Percentiles rank a stretch among this genome's conserved stretches.
Conservation (phyloP, 1,140 invertebrate genomes). For the Drosophila bipectinata region DNA sequence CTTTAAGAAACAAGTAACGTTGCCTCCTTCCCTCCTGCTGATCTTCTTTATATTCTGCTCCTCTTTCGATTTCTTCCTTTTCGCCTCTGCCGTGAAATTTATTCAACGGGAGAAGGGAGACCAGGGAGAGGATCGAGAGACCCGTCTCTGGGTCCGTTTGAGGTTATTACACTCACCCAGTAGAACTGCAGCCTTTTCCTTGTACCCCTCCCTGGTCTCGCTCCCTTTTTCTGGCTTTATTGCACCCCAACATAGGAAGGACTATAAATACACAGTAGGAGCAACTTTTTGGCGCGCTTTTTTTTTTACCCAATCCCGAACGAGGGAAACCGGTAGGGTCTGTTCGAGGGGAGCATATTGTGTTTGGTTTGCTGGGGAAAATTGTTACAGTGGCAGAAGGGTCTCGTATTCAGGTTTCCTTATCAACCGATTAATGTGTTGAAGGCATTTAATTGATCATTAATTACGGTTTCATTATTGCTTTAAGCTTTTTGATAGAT, state of each 20-base stretch:
- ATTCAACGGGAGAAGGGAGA: conserved; percentile 26
- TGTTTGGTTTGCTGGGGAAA: conserved; percentile 2
- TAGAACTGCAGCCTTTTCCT: conserved; percentile 23
- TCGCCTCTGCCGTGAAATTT: conserved; percentile 42
- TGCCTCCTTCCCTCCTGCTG: conserved; percentile 23
- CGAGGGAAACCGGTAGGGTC: conserved; percentile 7
- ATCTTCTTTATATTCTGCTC: conserved; percentile 33
- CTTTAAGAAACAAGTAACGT: conserved; percentile 62
- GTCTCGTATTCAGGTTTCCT: conserved; percentile 3
- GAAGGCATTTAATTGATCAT: conserved; percentile 15
- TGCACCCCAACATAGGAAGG: conserved; percentile 22
- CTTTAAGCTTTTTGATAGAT: background rate
- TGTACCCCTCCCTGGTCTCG: background rate
- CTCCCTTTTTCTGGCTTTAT: conserved; percentile 24
- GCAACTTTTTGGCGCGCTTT: conserved; percentile 44
- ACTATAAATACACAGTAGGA: conserved; percentile 39
- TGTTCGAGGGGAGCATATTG: conserved; percentile 3
- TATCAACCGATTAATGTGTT: conserved; percentile 4
- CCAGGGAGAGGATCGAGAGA: conserved; percentile 24
- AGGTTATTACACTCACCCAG: conserved; percentile 65
- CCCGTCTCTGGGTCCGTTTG: conserved; percentile 38
- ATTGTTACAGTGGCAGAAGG: conserved; percentile 8
- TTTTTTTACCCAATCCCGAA: conserved; percentile 5
- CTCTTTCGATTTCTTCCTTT: conserved; percentile 19
- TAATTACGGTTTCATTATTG: conserved; percentile 18